These are phyloP conservation scores for Drosophila leontia DNA, from an alignment of 1,140 invertebrate species.

Conservation along the genomic window DNA sequence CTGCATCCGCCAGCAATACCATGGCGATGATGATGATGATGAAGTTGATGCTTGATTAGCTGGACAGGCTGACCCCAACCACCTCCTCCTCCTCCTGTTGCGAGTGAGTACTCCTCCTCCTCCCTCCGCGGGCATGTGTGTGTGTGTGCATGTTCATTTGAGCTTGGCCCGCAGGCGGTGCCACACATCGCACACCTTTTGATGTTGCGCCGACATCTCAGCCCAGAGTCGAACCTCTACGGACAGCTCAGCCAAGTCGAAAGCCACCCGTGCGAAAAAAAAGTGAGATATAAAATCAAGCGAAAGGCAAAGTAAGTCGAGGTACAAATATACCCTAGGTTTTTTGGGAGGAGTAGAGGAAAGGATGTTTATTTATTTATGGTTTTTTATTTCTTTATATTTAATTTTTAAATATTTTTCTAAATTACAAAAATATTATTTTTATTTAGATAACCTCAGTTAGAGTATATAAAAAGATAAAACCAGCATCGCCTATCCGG, in stretches of 20 bases:
- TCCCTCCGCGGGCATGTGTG: constrained; percentile 19
- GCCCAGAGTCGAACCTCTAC: constrained; percentile 21
- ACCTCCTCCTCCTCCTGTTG: constrained; percentile 1
- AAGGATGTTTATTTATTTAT: background rate
- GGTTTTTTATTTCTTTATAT: background rate
- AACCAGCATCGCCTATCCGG: background rate
- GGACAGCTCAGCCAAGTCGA: constrained; percentile 47
- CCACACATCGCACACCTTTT: constrained; percentile 61
- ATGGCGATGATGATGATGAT: constrained; percentile 36
- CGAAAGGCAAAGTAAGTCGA: background rate
- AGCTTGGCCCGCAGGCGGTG: constrained; percentile 66
- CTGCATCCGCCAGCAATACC: constrained; percentile 23
- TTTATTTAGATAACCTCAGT: background rate
- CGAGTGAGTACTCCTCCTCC: background rate
- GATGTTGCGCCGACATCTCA: constrained; percentile 60
- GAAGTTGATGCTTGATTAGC: constrained; percentile 75
- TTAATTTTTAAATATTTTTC: background rate
- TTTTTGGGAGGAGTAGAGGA: background rate
- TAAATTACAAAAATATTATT: background rate
- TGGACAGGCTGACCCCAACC: constrained; percentile 45
- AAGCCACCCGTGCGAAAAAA: constrained; percentile 63
- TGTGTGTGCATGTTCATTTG: constrained; percentile 56
- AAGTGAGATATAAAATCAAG: constrained; percentile 25
- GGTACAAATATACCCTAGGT: background rate
- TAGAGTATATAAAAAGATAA: constrained; percentile 12